Percentiles rank a stretch among this genome's conserved stretches.
Evolutionary conservation across 2,797 vertebrate species (phyloP).

Genomic region (Enteromius argenteus): DNA sequence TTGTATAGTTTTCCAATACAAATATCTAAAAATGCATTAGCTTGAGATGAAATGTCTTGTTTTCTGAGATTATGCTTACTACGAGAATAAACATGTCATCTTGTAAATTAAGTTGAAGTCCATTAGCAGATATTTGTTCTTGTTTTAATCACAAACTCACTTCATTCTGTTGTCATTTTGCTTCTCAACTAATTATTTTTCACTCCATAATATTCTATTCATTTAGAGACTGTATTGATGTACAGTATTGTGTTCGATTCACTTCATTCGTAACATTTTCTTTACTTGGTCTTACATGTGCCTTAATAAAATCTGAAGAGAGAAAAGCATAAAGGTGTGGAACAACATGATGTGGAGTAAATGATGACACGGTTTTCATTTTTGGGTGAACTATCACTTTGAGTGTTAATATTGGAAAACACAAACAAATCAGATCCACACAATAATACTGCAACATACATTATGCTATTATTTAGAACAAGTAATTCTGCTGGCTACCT

Average conservation of each 20-base stretch:
- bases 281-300: not conserved
- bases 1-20: not conserved
- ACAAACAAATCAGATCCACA: not conserved
- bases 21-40: not conserved
- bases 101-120: not conserved
- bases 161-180: not conserved
- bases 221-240: not conserved
- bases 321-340: not conserved
- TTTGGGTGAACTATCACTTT: not conserved
- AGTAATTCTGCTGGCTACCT: constrained; percentile 76
- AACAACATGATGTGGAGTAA: not conserved
- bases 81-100: not conserved
- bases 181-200: not conserved
- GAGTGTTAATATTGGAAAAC: not conserved
- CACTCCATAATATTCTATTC: not conserved
- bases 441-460: not conserved
- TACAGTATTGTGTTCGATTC: not conserved
- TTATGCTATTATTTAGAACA: not conserved
- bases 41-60: not conserved
- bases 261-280: not conserved
- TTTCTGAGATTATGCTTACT: not conserved
- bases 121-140: not conserved
- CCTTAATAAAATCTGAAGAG: not conserved
- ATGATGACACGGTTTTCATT: not conserved
- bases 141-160: not conserved